Evolutionary conservation across 2,797 vertebrate species (phyloP).

Genomic region (Danio aesculapii): DNA sequence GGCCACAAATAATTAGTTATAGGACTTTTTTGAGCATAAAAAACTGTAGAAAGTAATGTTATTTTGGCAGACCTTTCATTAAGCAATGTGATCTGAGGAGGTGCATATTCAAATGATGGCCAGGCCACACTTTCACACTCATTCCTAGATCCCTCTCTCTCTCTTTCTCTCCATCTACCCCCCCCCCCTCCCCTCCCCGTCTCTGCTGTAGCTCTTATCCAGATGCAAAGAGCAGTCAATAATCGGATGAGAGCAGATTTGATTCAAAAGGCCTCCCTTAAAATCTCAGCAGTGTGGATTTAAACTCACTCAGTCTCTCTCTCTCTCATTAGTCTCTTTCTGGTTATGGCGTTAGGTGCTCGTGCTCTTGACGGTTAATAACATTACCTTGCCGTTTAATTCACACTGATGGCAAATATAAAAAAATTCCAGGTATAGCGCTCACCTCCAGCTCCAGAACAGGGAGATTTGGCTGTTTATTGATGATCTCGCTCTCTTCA

Average conservation of each 20-base stretch:
- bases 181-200: conserved; percentile 68
- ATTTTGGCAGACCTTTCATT: background rate
- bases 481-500: conserved; percentile 50
- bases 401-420: background rate
- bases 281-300: conserved; percentile 84
- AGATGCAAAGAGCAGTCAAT: conserved; percentile 85
- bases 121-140: conserved; percentile 54
- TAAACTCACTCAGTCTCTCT: conserved; percentile 71
- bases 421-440: background rate
- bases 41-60: background rate
- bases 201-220: conserved; percentile 81
- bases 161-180: conserved; percentile 60
- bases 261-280: conserved; percentile 82
- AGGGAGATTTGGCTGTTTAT: conserved; percentile 33
- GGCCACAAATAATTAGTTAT: background rate
- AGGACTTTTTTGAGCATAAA: background rate
- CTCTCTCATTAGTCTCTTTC: conserved; percentile 10
- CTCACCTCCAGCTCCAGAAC: background rate
- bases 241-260: conserved; percentile 85
- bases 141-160: conserved; percentile 48
- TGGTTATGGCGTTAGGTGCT: conserved; percentile 61
- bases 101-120: conserved; percentile 52
- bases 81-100: conserved; percentile 15
- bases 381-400: background rate
- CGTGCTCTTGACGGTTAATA: background rate